phyloP scores from a whole-genome alignment of 2,888 invertebrate species.

The Cactoblastis cactorum region DNA sequence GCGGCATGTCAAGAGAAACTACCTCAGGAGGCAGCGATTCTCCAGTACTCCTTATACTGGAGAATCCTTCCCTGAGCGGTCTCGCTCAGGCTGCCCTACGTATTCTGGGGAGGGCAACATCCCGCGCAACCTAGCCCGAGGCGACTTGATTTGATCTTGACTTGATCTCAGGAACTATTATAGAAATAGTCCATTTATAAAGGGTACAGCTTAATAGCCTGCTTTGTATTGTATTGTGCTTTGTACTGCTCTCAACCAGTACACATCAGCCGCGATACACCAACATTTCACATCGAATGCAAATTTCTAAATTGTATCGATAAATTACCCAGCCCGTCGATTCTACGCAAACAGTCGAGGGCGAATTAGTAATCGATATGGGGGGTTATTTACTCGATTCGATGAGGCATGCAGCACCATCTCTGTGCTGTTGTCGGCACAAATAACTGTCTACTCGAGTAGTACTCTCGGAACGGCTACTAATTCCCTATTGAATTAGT shows the following conservation, averaged over 20 bases:
- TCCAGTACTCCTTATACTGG: too few relatives aligned
- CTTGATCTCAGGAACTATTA: too few relatives aligned
- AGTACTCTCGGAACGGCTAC: background rate
- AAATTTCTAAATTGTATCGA: constrained; percentile 1
- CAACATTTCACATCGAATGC: constrained; percentile 5
- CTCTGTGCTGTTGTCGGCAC: background rate
- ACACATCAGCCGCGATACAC: background rate
- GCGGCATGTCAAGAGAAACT: too few relatives aligned
- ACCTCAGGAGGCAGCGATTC: too few relatives aligned
- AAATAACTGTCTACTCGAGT: background rate
- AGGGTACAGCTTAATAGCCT: background rate
- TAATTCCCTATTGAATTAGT: background rate
- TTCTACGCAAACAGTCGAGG: constrained; percentile 7
- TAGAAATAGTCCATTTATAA: too few relatives aligned
- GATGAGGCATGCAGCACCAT: constrained; percentile 2
- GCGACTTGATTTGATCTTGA: too few relatives aligned
- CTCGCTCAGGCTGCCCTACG: too few relatives aligned
- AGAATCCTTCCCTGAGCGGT: too few relatives aligned
- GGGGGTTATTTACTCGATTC: constrained; percentile 9
- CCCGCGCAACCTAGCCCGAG: too few relatives aligned
- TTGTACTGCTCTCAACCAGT: background rate
- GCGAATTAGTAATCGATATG: constrained; percentile 10
- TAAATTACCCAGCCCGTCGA: constrained; percentile 1
- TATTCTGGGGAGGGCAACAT: too few relatives aligned
- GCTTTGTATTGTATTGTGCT: background rate